Conservation (phyloP, 2,797 vertebrate species). For the Telmatherina bonti region DNA sequence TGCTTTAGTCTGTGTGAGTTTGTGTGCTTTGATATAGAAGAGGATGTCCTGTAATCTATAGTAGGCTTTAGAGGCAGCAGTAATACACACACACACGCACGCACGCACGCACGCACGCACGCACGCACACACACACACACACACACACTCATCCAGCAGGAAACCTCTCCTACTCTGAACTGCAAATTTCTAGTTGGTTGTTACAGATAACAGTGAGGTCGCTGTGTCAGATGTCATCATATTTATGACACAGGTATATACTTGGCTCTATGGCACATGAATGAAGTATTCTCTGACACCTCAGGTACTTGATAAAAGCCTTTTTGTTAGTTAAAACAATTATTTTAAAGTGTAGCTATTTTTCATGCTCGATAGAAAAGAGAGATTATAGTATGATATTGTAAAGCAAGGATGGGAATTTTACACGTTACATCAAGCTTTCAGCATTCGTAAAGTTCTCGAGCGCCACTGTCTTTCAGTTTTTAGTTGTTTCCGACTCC, state of each 20-base stretch:
- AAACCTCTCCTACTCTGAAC: neutral
- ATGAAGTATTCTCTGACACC: neutral
- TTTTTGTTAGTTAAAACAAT: neutral
- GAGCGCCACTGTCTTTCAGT: neutral
- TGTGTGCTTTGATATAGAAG: slow-evolving; percentile 66
- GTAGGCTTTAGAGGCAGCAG: slow-evolving; percentile 61
- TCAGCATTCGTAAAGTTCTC: neutral
- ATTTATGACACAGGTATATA: neutral
- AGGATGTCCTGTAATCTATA: slow-evolving; percentile 64
- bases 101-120: slow-evolving; percentile 4
- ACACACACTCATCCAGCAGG: neutral
- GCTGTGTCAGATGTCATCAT: neutral
- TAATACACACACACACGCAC: slow-evolving; percentile 7
- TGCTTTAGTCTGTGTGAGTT: slow-evolving; percentile 67
- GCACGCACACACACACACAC: slow-evolving; percentile 4
- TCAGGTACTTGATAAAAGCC: neutral
- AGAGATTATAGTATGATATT: too few species aligned
- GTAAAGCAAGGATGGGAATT: too few species aligned
- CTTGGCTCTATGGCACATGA: neutral
- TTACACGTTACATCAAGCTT: neutral
- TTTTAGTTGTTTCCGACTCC: too few species aligned
- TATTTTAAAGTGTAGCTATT: too few species aligned
- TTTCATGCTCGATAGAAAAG: too few species aligned
- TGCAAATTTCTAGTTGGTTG: neutral
- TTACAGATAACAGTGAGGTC: neutral